These are phyloP conservation scores for Petrocephalus schoutedeni DNA, from an alignment of 2,797 vertebrate genomes.

Conservation along the genomic window DNA sequence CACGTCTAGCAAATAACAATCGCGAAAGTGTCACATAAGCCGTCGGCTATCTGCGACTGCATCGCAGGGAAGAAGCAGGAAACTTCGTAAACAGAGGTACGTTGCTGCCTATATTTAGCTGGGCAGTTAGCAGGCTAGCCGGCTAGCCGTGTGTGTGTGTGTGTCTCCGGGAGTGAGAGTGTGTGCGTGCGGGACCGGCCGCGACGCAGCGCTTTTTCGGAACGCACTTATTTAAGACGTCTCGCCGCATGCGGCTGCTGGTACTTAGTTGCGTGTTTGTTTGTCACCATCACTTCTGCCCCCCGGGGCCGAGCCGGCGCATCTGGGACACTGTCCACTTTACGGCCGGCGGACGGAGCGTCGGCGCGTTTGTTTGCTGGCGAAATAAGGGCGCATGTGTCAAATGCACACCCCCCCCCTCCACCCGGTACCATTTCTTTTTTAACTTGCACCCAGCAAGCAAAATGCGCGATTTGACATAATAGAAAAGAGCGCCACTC, in stretches of 20 bases:
- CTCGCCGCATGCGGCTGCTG: constrained; percentile 18
- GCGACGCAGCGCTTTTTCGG: not conserved
- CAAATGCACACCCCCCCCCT: not conserved
- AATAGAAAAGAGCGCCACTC: not conserved
- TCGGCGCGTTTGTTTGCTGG: constrained; percentile 29
- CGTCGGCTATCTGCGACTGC: constrained; percentile 58
- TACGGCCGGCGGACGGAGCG: not conserved
- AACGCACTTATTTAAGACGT: not conserved
- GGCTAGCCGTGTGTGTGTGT: constrained; percentile 23
- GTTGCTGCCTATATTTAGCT: constrained; percentile 37
- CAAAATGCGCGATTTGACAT: not conserved
- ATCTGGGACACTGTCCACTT: not conserved
- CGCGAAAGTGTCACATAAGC: constrained; percentile 41
- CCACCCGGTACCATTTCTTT: not conserved
- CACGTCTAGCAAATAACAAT: constrained; percentile 7
- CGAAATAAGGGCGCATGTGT: constrained; percentile 14
- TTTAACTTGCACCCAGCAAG: not conserved
- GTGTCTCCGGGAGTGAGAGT: not conserved
- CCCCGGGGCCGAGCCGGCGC: not conserved
- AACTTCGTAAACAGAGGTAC: constrained; percentile 66
- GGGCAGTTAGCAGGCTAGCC: constrained; percentile 31
- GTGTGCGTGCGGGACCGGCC: not conserved
- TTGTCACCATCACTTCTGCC: not conserved
- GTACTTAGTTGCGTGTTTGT: constrained; percentile 9
- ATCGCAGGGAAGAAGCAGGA: constrained; percentile 57